These are phyloP conservation scores for Ecliptopera silaceata DNA, from an alignment of 2,888 invertebrate genomes.

Conservation along the genomic window DNA sequence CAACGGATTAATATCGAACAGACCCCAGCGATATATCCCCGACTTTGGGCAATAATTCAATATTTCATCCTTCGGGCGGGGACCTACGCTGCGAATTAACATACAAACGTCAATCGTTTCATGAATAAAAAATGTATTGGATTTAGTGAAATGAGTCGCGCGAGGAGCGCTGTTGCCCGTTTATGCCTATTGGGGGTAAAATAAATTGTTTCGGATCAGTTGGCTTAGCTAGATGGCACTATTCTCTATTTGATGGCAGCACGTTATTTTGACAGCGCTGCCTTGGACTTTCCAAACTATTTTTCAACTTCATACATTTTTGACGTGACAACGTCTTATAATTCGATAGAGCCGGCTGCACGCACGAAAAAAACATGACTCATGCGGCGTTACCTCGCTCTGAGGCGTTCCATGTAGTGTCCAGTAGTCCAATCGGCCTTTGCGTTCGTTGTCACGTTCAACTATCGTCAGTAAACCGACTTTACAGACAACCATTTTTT, in stretches of 20 bases:
- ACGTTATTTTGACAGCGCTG: conserved; percentile 45
- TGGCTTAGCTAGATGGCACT: conserved; percentile 57
- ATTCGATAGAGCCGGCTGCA: too few species aligned
- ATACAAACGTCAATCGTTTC: conserved; percentile 83
- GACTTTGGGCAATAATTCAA: conserved; percentile 81
- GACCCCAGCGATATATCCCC: conserved; percentile 77
- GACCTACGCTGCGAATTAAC: conserved; percentile 80
- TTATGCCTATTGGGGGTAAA: conserved; percentile 68
- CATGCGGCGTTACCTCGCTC: too few species aligned
- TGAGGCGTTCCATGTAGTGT: too few species aligned
- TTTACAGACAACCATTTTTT: too few species aligned
- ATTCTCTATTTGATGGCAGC: conserved; percentile 52
- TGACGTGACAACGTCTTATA: too few species aligned
- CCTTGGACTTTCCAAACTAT: not conserved
- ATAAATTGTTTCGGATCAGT: conserved; percentile 65
- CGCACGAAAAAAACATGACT: too few species aligned
- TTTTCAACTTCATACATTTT: not conserved
- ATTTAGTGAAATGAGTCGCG: conserved; percentile 79
- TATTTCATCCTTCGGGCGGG: conserved; percentile 78
- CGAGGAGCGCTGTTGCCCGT: conserved; percentile 62
- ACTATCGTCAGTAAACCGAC: too few species aligned
- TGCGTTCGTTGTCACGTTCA: too few species aligned
- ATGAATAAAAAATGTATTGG: conserved; percentile 84
- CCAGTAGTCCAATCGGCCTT: too few species aligned
- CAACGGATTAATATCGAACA: conserved; percentile 81